Conservation (phyloP, 37 sponge, comb jelly and placozoan species). For the Oopsacas minuta region DNA sequence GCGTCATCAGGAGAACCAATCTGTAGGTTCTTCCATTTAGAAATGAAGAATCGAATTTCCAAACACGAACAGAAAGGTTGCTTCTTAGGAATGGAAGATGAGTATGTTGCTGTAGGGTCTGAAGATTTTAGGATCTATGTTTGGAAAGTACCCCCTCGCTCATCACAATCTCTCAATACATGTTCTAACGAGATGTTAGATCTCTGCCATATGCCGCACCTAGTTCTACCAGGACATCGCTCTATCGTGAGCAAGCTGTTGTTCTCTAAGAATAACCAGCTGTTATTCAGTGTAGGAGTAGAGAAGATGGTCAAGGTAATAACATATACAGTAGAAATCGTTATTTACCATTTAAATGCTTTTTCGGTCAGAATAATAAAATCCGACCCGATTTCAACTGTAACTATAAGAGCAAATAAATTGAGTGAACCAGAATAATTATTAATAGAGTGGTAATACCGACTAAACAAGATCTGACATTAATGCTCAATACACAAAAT, state of each 20-base stretch:
- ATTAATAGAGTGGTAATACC: too few species aligned
- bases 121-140: constrained; percentile 58
- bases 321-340: neutral
- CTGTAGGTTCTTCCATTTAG: constrained; percentile 23
- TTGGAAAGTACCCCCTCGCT: constrained; percentile 40
- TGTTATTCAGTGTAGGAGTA: constrained; percentile 45
- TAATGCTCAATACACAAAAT: too few species aligned
- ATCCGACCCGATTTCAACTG: too few species aligned
- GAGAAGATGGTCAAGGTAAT: constrained; percentile 57
- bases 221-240: constrained; percentile 52
- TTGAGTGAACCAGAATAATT: too few species aligned
- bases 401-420: too few species aligned
- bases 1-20: neutral
- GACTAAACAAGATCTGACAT: too few species aligned
- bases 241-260: constrained; percentile 57
- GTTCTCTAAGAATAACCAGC: constrained; percentile 31
- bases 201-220: constrained; percentile 27
- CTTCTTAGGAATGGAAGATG: constrained; percentile 51
- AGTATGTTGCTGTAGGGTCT: constrained; percentile 64
- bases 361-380: too few species aligned
- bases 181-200: neutral
- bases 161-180: neutral
- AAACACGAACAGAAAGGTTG: constrained; percentile 54
- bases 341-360: too few species aligned
- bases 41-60: constrained; percentile 22